These are phyloP conservation scores for Lasioglossum morio DNA, from an alignment of 2,888 invertebrate species.

Conservation along the genomic window DNA sequence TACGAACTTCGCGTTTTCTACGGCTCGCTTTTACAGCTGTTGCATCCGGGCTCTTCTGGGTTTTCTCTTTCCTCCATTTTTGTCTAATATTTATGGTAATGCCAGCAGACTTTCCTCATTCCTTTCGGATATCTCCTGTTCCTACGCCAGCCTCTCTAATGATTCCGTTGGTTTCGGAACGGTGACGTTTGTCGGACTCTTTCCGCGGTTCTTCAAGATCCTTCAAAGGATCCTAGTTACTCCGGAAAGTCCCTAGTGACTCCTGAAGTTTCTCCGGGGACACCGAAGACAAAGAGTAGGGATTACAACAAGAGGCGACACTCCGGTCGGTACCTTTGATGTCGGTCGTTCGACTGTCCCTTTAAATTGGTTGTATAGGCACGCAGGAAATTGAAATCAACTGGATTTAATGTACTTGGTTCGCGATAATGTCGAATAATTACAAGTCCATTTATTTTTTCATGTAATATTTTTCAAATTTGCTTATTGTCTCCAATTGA, in stretches of 20 bases:
- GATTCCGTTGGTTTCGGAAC: neutral
- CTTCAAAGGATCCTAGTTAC: neutral
- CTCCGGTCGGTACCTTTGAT: too few species aligned
- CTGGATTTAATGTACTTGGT: too few species aligned
- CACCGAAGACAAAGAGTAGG: too few species aligned
- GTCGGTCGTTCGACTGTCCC: too few species aligned
- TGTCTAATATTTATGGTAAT: neutral
- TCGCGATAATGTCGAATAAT: too few species aligned
- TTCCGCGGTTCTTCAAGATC: neutral
- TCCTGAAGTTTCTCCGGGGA: too few species aligned
- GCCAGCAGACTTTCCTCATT: neutral
- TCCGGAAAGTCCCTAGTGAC: neutral
- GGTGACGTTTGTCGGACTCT: neutral
- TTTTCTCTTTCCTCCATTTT: conserved; percentile 5
- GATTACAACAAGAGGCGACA: too few species aligned
- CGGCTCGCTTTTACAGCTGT: neutral
- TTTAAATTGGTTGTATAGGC: too few species aligned
- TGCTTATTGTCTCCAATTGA: too few species aligned
- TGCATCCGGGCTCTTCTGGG: neutral
- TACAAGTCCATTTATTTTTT: too few species aligned
- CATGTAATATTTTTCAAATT: too few species aligned
- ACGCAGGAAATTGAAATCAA: too few species aligned
- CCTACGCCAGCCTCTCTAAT: neutral
- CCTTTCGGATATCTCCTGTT: neutral
- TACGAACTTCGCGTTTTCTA: neutral